phyloP scores from a whole-genome alignment of 64 coral and sea anemone genomes.

The Actinia equina region DNA sequence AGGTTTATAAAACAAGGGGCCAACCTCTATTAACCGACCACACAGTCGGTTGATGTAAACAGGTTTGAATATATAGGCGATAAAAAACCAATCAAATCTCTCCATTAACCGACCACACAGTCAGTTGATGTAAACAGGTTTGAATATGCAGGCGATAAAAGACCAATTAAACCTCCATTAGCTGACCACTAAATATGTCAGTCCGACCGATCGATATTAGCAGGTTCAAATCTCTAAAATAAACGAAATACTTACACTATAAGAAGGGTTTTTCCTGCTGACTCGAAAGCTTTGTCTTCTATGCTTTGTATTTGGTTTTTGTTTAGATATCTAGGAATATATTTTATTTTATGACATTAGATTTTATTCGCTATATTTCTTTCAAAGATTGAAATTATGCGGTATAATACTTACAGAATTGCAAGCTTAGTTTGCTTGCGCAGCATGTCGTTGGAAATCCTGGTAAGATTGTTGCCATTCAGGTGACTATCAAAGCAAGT shows the following conservation, averaged over 20 bases:
- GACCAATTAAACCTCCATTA: background rate
- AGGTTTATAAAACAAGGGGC: background rate
- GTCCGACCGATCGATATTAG: background rate
- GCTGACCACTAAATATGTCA: no score
- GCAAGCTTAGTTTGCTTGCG: background rate
- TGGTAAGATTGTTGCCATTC: background rate
- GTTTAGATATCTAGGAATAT: background rate
- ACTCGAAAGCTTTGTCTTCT: background rate
- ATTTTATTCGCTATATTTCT: no score
- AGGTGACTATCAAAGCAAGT: background rate
- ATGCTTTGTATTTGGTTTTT: background rate
- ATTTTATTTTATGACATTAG: background rate
- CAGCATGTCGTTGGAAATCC: background rate
- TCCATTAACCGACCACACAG: background rate
- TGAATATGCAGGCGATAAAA: background rate
- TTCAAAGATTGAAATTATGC: no score
- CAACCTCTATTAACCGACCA: background rate
- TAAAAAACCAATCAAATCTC: background rate
- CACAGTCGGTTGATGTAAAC: background rate
- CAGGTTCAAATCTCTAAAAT: background rate
- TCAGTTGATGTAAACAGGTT: no score
- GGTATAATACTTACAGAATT: background rate
- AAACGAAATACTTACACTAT: background rate
- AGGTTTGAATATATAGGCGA: background rate
- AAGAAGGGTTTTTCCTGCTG: background rate